These are phyloP conservation scores for Hydrozoanthus tunicans DNA, from an alignment of 64 coral and sea anemone species.

Conservation along the genomic window DNA sequence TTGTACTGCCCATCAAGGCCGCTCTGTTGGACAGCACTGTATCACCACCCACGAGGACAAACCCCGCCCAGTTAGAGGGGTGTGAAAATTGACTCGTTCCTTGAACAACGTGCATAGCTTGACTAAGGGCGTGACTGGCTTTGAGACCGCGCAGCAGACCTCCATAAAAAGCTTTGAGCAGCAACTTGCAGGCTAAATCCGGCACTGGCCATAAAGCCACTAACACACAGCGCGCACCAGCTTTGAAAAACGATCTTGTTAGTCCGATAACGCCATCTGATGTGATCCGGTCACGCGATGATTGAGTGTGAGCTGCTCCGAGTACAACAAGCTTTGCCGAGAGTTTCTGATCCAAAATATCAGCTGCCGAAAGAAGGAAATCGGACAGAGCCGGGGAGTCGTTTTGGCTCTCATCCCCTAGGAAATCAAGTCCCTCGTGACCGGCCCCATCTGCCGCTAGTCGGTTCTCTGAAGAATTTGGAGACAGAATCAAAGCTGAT, in stretches of 20 bases:
- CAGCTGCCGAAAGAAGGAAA: slow-evolving; percentile 90
- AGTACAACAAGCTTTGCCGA: slow-evolving; percentile 89
- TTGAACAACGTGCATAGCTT: slow-evolving; percentile 97
- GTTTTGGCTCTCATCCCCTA: slow-evolving; percentile 67
- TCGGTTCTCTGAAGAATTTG: slow-evolving; percentile 66
- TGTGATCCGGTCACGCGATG: slow-evolving; percentile 79
- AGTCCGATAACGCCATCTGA: slow-evolving; percentile 89
- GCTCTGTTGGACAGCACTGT: slow-evolving; percentile 67
- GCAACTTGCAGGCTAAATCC: slow-evolving; percentile 85
- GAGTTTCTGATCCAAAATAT: slow-evolving; percentile 82
- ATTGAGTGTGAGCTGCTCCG: slow-evolving; percentile 88
- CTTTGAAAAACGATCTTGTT: slow-evolving; percentile 81
- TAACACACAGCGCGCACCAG: slow-evolving; percentile 82
- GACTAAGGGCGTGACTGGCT: slow-evolving; percentile 89
- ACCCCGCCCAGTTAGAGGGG: slow-evolving; percentile 98
- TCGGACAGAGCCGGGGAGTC: slow-evolving; percentile 85
- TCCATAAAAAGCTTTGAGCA: slow-evolving; percentile 93
- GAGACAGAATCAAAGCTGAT: slow-evolving; percentile 83
- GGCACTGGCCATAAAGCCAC: slow-evolving; percentile 94
- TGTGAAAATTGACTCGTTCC: slow-evolving; percentile 94
- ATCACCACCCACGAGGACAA: slow-evolving; percentile 86
- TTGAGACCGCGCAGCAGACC: slow-evolving; percentile 80
- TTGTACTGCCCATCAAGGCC: slow-evolving; percentile 75
- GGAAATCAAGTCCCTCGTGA: slow-evolving; percentile 65
- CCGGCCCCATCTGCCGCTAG: slow-evolving; percentile 31